A percentile compares a stretch with the other conserved stretches of the same genome.
Conservation (phyloP, 2,797 vertebrate species). For the Stomatorhinus walkeri region DNA sequence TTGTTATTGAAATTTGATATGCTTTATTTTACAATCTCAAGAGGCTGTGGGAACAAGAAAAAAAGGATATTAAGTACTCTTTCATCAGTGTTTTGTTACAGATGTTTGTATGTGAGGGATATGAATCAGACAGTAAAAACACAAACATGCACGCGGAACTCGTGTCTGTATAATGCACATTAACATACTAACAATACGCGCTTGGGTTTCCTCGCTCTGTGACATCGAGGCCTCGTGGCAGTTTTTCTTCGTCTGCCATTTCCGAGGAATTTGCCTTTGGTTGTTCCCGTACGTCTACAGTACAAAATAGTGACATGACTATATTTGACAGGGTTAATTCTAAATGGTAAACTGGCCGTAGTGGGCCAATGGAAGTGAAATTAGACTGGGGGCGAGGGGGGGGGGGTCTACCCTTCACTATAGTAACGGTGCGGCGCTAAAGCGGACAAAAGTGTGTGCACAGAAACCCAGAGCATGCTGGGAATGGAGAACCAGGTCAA, state of each 20-base stretch:
- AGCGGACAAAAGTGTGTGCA: background rate
- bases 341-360: background rate
- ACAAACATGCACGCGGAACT: background rate
- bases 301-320: background rate
- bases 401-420: background rate
- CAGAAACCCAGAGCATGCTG: background rate
- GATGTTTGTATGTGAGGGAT: background rate
- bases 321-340: slow-evolving; percentile 7
- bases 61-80: background rate
- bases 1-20: background rate
- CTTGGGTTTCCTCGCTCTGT: background rate
- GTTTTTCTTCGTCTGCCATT: background rate
- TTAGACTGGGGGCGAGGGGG: background rate
- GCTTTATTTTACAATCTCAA: background rate
- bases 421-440: background rate
- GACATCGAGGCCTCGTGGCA: background rate
- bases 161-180: background rate
- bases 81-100: background rate
- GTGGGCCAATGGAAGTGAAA: background rate
- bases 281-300: background rate
- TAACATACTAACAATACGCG: background rate
- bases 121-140: background rate
- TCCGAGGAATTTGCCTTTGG: background rate
- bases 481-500: background rate
- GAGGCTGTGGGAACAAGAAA: background rate